These are phyloP conservation scores for Slavum lentiscoides DNA, from an alignment of 2,888 invertebrate genomes.

Conservation along the genomic window DNA sequence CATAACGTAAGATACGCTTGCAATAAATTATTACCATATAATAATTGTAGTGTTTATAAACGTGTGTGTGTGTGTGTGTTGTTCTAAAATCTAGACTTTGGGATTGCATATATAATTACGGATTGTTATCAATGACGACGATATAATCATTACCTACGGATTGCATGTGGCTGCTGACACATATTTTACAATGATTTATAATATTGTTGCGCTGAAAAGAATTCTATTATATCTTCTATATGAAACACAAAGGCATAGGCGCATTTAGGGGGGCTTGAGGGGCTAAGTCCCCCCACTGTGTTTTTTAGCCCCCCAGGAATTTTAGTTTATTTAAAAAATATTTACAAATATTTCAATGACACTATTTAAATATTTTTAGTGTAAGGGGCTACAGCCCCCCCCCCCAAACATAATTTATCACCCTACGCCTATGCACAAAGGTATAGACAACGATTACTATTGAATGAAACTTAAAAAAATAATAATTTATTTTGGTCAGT, in stretches of 20 bases:
- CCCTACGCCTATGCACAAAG: too few species aligned
- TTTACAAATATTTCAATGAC: too few species aligned
- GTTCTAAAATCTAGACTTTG: not conserved
- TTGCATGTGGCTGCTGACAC: not conserved
- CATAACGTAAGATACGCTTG: not conserved
- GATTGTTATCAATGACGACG: not conserved
- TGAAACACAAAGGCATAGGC: too few species aligned
- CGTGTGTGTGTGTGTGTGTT: too few species aligned
- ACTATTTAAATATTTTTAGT: too few species aligned
- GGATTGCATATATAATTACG: not conserved
- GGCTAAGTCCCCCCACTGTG: too few species aligned
- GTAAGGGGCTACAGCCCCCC: too few species aligned
- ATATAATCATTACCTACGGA: conserved; percentile 1
- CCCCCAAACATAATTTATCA: too few species aligned
- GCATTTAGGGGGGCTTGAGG: too few species aligned
- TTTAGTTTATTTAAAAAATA: too few species aligned
- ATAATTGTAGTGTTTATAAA: not conserved
- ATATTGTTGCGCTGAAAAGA: not conserved
- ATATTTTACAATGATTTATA: conserved; percentile 11
- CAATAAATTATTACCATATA: conserved; percentile 12
- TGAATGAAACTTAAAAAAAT: not conserved
- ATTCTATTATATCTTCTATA: not conserved
- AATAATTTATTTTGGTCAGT: not conserved
- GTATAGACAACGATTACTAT: not conserved
- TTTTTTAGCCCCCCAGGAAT: too few species aligned